A percentile compares a stretch with the other conserved stretches of the same genome.
These are phyloP conservation scores for Pandion haliaetus DNA, from an alignment of 2,113 vertebrate species.

Conservation along the genomic window DNA sequence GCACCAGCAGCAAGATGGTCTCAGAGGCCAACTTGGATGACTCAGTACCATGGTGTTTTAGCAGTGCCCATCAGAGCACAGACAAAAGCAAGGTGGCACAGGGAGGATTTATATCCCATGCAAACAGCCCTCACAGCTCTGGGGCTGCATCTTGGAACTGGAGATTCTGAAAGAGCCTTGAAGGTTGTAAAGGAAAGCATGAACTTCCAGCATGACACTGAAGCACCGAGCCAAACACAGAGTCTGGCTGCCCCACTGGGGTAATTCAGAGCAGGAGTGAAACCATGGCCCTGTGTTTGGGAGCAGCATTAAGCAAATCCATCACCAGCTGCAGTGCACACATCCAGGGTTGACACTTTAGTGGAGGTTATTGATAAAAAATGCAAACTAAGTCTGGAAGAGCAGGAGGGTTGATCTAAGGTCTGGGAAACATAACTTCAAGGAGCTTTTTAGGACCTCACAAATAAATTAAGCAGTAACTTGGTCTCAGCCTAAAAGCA, in stretches of 20 bases:
- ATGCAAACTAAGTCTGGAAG: neutral
- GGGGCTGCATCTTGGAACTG: neutral
- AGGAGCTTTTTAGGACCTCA: neutral
- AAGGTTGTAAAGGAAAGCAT: neutral
- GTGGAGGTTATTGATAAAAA: neutral
- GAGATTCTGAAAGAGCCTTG: neutral
- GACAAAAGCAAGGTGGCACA: neutral
- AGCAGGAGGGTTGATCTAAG: neutral
- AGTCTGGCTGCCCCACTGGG: neutral
- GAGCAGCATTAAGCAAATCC: neutral
- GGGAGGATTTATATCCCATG: neutral
- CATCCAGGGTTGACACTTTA: neutral
- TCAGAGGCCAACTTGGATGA: neutral
- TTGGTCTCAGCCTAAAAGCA: neutral
- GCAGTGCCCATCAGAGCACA: neutral
- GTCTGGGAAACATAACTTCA: neutral
- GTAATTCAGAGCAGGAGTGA: neutral
- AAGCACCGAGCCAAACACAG: neutral
- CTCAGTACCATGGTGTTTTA: neutral
- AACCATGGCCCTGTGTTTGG: neutral
- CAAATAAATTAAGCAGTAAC: neutral
- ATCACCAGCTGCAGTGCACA: neutral
- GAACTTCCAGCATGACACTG: neutral
- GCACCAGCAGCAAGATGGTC: rapidly evolving
- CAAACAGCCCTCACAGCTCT: rapidly evolving